A percentile compares a stretch with the other conserved stretches of the same genome.
These are phyloP conservation scores for Littorina saxatilis DNA, from an alignment of 1,140 invertebrate species.

Conservation along the genomic window DNA sequence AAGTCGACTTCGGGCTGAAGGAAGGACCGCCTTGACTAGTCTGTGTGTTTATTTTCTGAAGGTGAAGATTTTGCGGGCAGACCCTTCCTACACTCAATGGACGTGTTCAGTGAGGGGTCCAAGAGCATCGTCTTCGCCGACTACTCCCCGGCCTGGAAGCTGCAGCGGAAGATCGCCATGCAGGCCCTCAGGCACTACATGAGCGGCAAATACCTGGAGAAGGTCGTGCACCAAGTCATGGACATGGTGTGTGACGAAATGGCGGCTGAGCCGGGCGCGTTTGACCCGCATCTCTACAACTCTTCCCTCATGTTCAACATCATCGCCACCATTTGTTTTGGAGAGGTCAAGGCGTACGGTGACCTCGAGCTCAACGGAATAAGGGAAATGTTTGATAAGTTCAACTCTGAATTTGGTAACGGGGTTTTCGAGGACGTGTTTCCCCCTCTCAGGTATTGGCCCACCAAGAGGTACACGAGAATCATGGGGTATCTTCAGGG, in stretches of 20 bases:
- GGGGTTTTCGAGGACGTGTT: constrained; percentile 13
- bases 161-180: too few species aligned
- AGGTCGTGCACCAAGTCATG: constrained; percentile 23
- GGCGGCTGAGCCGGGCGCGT: constrained; percentile 11
- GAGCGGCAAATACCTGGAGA: not conserved
- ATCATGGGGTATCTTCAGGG: not conserved
- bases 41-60: not conserved
- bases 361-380: not conserved
- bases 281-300: constrained; percentile 2
- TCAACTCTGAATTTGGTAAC: not conserved
- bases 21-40: too few species aligned
- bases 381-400: not conserved
- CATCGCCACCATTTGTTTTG: constrained; percentile 10
- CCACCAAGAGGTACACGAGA: not conserved
- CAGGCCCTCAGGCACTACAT: constrained; percentile 12
- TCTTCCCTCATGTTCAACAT: not conserved
- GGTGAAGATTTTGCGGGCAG: constrained; percentile 30
- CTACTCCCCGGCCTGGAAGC: not conserved
- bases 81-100: not conserved
- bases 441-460: constrained; percentile 1
- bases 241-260: not conserved
- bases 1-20: too few species aligned
- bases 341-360: not conserved
- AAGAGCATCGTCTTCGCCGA: constrained; percentile 8
- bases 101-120: not conserved